Base-by-base conservation (phyloP, 2,113 vertebrate species). In the Xiphophorus couchianus region DNA sequence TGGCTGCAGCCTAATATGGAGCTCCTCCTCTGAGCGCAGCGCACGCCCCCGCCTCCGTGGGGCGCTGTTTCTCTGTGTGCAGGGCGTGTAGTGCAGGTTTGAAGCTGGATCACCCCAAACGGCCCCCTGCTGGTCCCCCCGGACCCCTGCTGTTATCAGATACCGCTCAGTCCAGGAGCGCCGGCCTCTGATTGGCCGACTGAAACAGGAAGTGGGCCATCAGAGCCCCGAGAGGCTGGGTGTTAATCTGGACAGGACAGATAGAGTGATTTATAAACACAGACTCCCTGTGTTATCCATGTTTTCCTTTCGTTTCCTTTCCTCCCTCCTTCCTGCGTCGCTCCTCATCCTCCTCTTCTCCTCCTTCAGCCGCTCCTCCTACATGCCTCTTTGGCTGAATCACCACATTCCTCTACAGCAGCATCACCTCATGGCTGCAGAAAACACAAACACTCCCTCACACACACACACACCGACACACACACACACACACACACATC, bases 181-280 rank as follows among this genome's bases (percentile, higher is more conserved):
- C 71, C 71, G 27, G 60, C 66, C 28, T 80, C 70, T 63, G 15
- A 87, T 86, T 89, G 83, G 90, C 78, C 15, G 13, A 39, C 73
- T 39, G 71, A 86, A 87, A 88, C 86, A 87, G 88, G 86, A 91
- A 90, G 81, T 65, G 71, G 75, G 79, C 83, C 81, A 88, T 88
- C 88, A 86, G 77, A 83, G 75, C 70, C 89, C 81, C 83, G 54
- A 60, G 87, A 82, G 88, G 68, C 84, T 88, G 89, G 80, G 83
- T 86, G 88, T 85, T 82, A 68, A 85, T 86, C 69, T 81, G 60
- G n/a, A 71, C 71, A 78, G 69, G 84, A 88, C 75, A 82, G 74
- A 78, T 64, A 33, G 70, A 71, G 51, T 31, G 64, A 78, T 81
- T 83, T 73, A 51, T 77, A 81, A 74, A 81, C 78, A 86, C 67